A percentile compares a stretch with the other conserved stretches of the same genome.
phyloP scores from a whole-genome alignment of 2,888 invertebrate genomes.

The Drosophila subquinaria region DNA sequence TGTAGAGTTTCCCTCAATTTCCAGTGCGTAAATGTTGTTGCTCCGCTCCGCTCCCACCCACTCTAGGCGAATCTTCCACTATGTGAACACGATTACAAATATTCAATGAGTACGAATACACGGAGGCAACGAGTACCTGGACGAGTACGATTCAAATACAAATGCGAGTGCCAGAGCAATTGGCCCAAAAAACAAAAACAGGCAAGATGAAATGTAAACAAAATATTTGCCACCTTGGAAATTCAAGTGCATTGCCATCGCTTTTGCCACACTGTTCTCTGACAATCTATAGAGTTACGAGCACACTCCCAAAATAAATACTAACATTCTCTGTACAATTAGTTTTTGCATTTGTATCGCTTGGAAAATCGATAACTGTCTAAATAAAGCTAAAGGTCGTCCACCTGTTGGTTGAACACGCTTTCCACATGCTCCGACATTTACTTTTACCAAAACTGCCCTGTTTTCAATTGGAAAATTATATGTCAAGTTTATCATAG shows the following conservation, averaged over 20 bases:
- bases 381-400: slow-evolving; percentile 54
- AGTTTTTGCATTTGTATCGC: slow-evolving; percentile 9
- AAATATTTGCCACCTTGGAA: slow-evolving; percentile 49
- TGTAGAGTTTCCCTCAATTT: slow-evolving; percentile 77
- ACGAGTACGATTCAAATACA: slow-evolving; percentile 32
- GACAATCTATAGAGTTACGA: neutral
- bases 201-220: slow-evolving; percentile 53
- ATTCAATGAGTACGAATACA: slow-evolving; percentile 45
- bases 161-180: slow-evolving; percentile 51
- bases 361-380: slow-evolving; percentile 54
- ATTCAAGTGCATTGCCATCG: slow-evolving; percentile 58
- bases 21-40: slow-evolving; percentile 78
- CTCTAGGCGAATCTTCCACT: slow-evolving; percentile 33
- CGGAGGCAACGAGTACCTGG: slow-evolving; percentile 21
- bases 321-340: neutral
- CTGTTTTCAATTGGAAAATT: neutral
- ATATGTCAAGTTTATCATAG: neutral
- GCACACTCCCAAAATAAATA: neutral
- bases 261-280: slow-evolving; percentile 48
- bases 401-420: slow-evolving; percentile 66
- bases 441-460: neutral
- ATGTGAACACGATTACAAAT: slow-evolving; percentile 26
- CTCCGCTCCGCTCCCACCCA: slow-evolving; percentile 33
- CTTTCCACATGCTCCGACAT: slow-evolving; percentile 16
- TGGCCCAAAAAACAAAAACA: slow-evolving; percentile 18